A percentile compares a stretch with the other conserved stretches of the same genome.
Conservation (phyloP, 2,113 vertebrate species). For the Ursus arctos region DNA sequence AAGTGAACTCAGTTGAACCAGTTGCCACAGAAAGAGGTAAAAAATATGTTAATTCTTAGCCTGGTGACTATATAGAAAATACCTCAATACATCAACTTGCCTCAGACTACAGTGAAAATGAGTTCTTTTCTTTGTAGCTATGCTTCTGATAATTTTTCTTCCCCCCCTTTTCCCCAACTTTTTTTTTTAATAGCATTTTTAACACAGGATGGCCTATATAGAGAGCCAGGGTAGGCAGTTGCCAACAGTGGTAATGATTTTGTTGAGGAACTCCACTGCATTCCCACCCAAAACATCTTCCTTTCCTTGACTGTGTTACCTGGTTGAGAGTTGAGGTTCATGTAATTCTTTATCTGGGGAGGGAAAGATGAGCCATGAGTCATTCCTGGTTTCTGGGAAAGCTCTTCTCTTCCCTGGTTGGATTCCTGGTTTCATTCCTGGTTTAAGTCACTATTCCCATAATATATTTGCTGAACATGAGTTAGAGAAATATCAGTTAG, state of each 20-base stretch:
- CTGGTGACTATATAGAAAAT: background rate
- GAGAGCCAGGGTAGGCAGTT: background rate
- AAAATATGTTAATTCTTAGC: background rate
- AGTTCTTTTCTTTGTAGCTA: background rate
- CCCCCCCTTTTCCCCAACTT: fast-evolving
- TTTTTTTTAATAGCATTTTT: background rate
- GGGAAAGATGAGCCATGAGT: background rate
- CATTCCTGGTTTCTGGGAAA: background rate
- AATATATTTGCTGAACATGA: background rate
- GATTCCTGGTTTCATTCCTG: background rate
- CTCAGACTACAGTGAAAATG: background rate
- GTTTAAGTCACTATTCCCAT: background rate
- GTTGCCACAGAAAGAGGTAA: background rate
- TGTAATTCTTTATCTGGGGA: background rate
- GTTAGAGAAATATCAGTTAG: background rate
- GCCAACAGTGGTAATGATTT: background rate
- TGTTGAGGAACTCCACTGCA: background rate
- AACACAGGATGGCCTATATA: background rate
- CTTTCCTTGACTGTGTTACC: background rate
- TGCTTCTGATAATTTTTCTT: background rate
- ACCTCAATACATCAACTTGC: background rate
- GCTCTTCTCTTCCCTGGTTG: background rate
- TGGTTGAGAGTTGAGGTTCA: background rate
- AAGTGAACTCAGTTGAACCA: background rate
- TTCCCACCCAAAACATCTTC: fast-evolving